phyloP scores from a whole-genome alignment of 2,888 invertebrate genomes.

The Gortyna flavago region DNA sequence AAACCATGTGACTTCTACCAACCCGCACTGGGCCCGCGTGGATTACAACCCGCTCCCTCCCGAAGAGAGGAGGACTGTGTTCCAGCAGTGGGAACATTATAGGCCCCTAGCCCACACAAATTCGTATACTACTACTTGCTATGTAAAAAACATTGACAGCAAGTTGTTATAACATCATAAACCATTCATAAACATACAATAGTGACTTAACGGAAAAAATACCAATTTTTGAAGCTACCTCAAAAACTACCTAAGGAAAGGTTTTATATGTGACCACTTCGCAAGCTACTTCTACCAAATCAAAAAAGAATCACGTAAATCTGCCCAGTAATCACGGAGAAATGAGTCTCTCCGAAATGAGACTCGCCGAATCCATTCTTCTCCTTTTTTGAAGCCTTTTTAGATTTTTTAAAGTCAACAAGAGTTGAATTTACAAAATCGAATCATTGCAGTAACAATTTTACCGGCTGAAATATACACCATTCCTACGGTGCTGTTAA shows the following conservation, averaged over 20 bases:
- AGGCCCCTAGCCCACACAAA: no score
- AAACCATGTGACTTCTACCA: no score
- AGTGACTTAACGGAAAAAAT: background rate
- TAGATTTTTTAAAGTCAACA: background rate
- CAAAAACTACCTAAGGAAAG: background rate
- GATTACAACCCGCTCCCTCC: no score
- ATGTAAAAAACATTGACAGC: background rate
- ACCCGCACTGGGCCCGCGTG: no score
- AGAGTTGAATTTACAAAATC: background rate
- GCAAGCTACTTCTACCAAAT: background rate
- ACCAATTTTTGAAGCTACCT: background rate
- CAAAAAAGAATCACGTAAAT: background rate
- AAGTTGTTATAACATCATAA: background rate
- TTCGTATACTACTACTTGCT: no score
- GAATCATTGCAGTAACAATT: background rate
- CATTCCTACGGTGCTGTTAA: background rate
- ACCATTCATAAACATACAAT: background rate
- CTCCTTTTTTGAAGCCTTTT: background rate
- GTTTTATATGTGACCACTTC: background rate
- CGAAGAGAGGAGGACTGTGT: no score
- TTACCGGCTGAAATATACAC: background rate
- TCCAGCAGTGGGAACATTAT: no score
- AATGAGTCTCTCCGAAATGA: no score
- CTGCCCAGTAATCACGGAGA: background rate
- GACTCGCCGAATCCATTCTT: background rate